Evolutionary conservation across 1,140 invertebrate species (phyloP), one percentile per base, ranked within the genome.

Genomic region (Magallana gigas): DNA sequence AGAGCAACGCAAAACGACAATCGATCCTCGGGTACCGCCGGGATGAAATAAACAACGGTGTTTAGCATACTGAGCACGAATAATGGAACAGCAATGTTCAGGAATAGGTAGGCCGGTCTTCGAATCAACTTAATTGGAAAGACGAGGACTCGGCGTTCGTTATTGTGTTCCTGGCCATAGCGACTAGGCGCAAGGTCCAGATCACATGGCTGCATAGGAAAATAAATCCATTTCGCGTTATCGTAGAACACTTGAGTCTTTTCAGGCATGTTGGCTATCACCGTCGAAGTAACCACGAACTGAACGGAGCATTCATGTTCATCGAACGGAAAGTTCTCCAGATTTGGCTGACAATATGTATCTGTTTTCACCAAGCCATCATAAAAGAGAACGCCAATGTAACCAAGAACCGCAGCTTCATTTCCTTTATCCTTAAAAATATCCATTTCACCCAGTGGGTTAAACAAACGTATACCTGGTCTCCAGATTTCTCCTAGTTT

Each of bases 221-320:
- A 76, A 76, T 76, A 76, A 12, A 76, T 76, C 68, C 68, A 76
- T 76, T 76, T 76, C 12, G 68, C 68, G 36, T 76, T 76, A 23
- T 76, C 68, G 36, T 76, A 29, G 1, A 76, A 76, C 23, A 76
- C 68, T 36, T 76, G 18, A 2, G 68, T 2, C 36, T 76, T 29
- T 4, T 76, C 36, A 0, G 18, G 18, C 36, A 76, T 36, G 68
- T 76, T 76, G 12, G 68, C 68, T 12, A 76, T 76, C 9, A 76
- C 8, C 23, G 68, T 76, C 8, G 68, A 76, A 76, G 68, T 76
- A 6, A 9, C 29, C 12, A 76, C 68, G 36, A 76, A 76, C 36
- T 76, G 68, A 29, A 76, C 68, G 23, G 68, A 76, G 23, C 68
- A 76, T 76, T 76, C 68, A 23, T 76, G 68, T 76, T 76, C 68